These are phyloP conservation scores for Alligator sinensis DNA, from an alignment of 2,113 vertebrate genomes.

Conservation along the genomic window DNA sequence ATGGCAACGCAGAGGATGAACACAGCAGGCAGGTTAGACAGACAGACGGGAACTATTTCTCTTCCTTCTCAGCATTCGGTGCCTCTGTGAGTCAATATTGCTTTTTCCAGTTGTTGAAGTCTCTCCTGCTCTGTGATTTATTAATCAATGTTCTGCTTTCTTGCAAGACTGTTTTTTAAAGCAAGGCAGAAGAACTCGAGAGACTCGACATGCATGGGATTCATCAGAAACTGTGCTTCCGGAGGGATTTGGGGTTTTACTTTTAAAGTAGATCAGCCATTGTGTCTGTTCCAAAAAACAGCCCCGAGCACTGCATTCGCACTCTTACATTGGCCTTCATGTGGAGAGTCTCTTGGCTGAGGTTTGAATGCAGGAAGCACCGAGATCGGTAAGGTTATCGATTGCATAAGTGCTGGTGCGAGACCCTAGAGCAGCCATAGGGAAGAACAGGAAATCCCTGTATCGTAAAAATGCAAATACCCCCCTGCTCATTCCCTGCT, in stretches of 20 bases:
- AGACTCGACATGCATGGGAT: no score
- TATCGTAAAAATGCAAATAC: no score
- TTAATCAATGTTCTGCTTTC: no score
- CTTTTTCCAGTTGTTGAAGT: no score
- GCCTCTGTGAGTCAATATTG: no score
- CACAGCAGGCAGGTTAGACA: no score
- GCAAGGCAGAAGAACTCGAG: no score
- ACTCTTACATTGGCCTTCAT: not conserved
- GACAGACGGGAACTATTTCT: no score
- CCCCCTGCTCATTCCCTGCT: not conserved
- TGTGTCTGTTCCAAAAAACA: not conserved
- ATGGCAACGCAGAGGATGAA: no score
- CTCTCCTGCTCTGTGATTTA: no score
- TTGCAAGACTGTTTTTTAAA: no score
- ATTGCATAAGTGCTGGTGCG: accelerated
- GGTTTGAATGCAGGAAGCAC: not conserved
- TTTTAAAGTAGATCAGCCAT: not conserved
- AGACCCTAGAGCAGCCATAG: not conserved
- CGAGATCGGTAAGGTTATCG: not conserved
- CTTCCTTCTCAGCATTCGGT: no score
- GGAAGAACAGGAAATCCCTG: not conserved
- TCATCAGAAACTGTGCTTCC: not conserved
- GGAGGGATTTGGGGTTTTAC: not conserved
- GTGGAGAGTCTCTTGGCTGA: not conserved
- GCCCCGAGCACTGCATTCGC: not conserved